A percentile compares a stretch with the other conserved stretches of the same genome.
Conservation (phyloP, 1,140 invertebrate species). For the Galleria mellonella region DNA sequence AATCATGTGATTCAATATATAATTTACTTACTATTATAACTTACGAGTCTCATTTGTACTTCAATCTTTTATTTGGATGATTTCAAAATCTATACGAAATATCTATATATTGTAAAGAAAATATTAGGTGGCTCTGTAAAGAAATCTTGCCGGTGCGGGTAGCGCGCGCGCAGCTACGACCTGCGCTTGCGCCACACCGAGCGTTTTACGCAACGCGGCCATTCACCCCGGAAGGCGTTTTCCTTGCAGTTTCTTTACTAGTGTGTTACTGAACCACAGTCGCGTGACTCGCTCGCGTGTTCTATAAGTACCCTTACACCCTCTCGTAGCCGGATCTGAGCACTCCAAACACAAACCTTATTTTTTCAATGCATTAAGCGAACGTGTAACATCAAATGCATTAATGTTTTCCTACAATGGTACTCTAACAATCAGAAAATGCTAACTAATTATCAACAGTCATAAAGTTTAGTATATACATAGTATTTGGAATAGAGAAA, state of each 20-base stretch:
- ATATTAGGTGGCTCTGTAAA: too few relatives aligned
- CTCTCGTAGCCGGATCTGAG: conserved; percentile 29
- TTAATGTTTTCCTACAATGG: too few relatives aligned
- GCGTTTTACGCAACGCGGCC: conserved; percentile 66
- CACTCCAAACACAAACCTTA: conserved; percentile 34
- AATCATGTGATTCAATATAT: too few relatives aligned
- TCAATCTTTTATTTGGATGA: too few relatives aligned
- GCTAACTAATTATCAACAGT: too few relatives aligned
- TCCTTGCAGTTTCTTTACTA: conserved; percentile 68
- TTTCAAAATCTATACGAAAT: too few relatives aligned
- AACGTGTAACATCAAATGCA: conserved; percentile 22
- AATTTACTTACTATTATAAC: too few relatives aligned
- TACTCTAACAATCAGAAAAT: too few relatives aligned
- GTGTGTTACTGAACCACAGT: conserved; percentile 60
- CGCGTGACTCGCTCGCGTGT: conserved; percentile 61
- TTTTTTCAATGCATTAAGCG: conserved; percentile 30
- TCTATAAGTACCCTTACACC: conserved; percentile 30
- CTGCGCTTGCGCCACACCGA: conserved; percentile 46
- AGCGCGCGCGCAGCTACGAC: conserved; percentile 26
- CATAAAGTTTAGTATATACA: too few relatives aligned
- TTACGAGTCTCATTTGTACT: too few relatives aligned
- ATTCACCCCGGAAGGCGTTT: conserved; percentile 71
- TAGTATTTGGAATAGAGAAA: too few relatives aligned
- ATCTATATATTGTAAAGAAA: too few relatives aligned
- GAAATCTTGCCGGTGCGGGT: conserved; percentile 1